Percentiles rank a stretch among this genome's conserved stretches.
These are phyloP conservation scores for Cinclus mexicanus DNA, from an alignment of 2,113 vertebrate genomes.

Conservation along the genomic window DNA sequence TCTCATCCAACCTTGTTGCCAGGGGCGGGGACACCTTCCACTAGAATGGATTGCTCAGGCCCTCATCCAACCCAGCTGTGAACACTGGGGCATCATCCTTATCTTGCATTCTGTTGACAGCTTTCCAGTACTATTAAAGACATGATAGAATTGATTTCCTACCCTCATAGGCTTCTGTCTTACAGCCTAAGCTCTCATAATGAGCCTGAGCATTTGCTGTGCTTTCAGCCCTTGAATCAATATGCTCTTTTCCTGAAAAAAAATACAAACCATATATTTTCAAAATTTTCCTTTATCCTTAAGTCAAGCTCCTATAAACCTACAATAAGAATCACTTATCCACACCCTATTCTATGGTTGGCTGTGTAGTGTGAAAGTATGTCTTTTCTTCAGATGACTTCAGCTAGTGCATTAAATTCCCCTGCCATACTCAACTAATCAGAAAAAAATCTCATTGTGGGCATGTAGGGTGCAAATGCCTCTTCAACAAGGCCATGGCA, in stretches of 20 bases:
- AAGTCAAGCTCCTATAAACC: neutral
- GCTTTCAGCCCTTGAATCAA: neutral
- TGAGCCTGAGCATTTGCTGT: neutral
- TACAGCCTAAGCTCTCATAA: slow-evolving; percentile 14
- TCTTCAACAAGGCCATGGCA: neutral
- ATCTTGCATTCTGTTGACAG: neutral
- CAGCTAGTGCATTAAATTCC: neutral
- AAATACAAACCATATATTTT: slow-evolving; percentile 11
- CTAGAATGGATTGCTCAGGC: neutral
- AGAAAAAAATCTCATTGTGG: neutral
- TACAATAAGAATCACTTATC: neutral
- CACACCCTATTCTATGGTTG: neutral
- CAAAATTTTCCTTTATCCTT: neutral
- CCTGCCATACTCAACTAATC: neutral
- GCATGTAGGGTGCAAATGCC: neutral
- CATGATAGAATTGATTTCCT: slow-evolving; percentile 32
- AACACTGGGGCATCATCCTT: neutral
- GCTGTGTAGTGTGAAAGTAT: neutral
- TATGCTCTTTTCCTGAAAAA: slow-evolving; percentile 5
- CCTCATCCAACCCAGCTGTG: neutral
- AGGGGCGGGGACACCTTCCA: neutral
- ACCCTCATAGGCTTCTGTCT: neutral
- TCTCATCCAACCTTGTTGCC: neutral
- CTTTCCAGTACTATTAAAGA: slow-evolving; percentile 13
- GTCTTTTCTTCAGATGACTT: neutral